Conservation (phyloP, 2,888 invertebrate species). For the Colostygia pectinataria region DNA sequence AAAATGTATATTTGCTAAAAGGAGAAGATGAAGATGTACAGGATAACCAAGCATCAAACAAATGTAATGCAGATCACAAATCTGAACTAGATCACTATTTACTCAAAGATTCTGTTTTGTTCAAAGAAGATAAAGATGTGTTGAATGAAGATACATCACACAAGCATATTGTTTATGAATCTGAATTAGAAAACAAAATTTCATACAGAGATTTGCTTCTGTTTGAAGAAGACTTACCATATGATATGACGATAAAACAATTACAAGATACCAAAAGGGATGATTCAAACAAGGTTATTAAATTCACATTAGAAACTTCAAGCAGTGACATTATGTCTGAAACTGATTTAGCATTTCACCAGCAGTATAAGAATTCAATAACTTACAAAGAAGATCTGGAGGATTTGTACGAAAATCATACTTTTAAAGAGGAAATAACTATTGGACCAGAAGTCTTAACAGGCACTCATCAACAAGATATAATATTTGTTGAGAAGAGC, state of each 20-base stretch:
- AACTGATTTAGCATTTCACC: neutral
- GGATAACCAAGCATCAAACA: too few relatives aligned
- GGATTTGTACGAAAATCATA: constrained; percentile 3
- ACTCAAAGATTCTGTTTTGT: too few relatives aligned
- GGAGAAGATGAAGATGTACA: too few relatives aligned
- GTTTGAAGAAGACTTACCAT: neutral
- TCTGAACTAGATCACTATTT: too few relatives aligned
- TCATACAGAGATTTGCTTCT: neutral
- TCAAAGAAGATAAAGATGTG: too few relatives aligned
- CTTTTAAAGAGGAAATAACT: constrained; percentile 1
- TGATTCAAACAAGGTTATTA: neutral
- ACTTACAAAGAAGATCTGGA: constrained; percentile 3
- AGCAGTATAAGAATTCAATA: neutral
- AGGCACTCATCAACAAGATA: neutral
- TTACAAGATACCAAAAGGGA: neutral
- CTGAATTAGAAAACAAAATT: too few relatives aligned
- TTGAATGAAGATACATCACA: too few relatives aligned
- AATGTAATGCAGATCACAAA: too few relatives aligned
- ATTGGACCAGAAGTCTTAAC: constrained; percentile 6
- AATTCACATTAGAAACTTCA: neutral
- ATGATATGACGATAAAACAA: neutral
- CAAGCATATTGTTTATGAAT: too few relatives aligned
- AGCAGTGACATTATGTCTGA: neutral
- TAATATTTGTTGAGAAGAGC: neutral
- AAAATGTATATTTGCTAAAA: neutral